These are phyloP conservation scores for Dendrolimus punctatus DNA, from an alignment of 1,140 invertebrate species.

Conservation along the genomic window DNA sequence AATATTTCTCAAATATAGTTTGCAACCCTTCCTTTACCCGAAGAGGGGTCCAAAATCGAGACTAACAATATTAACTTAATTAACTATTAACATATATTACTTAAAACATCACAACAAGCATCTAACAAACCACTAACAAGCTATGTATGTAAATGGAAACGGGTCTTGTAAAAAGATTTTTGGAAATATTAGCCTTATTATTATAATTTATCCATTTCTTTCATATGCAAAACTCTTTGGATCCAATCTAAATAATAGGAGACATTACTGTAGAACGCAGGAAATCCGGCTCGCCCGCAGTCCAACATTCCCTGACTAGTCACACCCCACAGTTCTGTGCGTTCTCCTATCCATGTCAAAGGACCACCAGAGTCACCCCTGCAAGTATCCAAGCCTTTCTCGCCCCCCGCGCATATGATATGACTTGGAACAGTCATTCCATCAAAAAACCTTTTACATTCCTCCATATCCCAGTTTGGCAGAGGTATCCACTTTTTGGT, in stretches of 20 bases:
- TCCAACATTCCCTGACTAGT: constrained; percentile 5
- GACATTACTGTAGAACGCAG: constrained; percentile 20
- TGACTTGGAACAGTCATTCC: constrained; percentile 8
- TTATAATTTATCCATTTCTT: no score
- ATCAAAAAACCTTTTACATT: constrained; percentile 9
- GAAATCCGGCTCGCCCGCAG: constrained; percentile 15
- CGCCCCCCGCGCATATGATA: constrained; percentile 22
- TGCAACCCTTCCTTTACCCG: no score
- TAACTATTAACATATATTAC: no score
- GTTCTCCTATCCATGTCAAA: constrained; percentile 11
- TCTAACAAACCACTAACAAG: no score
- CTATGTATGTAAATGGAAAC: no score
- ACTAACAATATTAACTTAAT: no score
- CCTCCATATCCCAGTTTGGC: constrained; percentile 7
- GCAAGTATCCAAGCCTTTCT: constrained; percentile 20
- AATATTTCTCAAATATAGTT: no score
- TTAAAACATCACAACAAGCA: no score
- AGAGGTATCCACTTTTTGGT: constrained; percentile 15
- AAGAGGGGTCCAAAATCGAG: no score
- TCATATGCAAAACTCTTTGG: background rate
- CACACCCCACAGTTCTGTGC: constrained; percentile 11
- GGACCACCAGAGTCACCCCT: constrained; percentile 28
- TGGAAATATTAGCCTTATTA: no score
- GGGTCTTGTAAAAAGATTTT: no score
- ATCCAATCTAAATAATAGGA: constrained; percentile 16